Evolutionary conservation across 2,113 vertebrate genomes (phyloP), one percentile per base, ranked within the genome.

Genomic region (Garra rufa): DNA sequence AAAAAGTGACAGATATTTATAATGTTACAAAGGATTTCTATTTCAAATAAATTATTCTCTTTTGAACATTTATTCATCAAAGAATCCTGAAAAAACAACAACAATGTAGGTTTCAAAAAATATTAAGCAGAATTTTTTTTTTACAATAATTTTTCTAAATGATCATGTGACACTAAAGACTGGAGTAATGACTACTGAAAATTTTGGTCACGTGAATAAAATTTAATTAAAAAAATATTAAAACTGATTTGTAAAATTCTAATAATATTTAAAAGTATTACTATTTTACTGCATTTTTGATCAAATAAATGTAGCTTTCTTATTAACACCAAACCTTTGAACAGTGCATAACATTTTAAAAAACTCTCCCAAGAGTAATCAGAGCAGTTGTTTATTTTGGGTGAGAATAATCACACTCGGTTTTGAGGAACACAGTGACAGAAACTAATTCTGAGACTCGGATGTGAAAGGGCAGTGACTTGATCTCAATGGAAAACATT

Each of bases 401-500:
- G 19, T 38, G 13, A 17, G 3, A 52, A 59, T 9, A 74, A 28
- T 41, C 50, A 44, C 24, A 73, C 52, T 76, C 41, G 65, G 30
- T 48, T 82, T 69, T 38, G 6, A 14, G 21, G 41, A 46, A 73
- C 50, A 71, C 38, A 71, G 76, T 65, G 80, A 69, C n/a, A 70
- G 34, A 81, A 79, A 80, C 24, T 74, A 61, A 83, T 59, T 21
- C 65, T 30, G 55, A 77, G 76, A 81, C 52, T 82, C 41, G 5
- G 50, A 81, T n/a, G 52, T n/a, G 50, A 44, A 83, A 38, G 26
- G 75, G 83, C 63, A 10, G 55, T 71, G 83, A 84, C 73, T 63
- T 57, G 59, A 52, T 67, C 73, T 59, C 59, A 85, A 87, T 70
- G 76, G 65, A 78, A 86, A 85, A 80, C 83, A 73, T 26, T 80